Conservation (phyloP, 2,888 invertebrate genomes). For the Cantharis nigra region DNA sequence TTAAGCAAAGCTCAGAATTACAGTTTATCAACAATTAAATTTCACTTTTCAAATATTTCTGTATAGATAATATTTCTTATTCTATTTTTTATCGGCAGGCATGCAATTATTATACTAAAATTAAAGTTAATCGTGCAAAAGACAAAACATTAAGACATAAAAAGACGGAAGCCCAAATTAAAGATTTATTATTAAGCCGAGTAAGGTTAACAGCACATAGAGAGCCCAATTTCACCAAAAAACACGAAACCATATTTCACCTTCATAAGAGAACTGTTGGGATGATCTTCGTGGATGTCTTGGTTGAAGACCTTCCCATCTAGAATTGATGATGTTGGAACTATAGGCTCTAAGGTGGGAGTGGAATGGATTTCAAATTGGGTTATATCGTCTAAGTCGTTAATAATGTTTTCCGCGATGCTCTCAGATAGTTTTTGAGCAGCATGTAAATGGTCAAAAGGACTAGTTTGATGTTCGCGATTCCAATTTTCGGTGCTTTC, state of each 20-base stretch:
- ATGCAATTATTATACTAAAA: background rate
- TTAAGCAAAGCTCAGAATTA: too few species aligned
- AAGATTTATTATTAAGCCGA: constrained; percentile 17
- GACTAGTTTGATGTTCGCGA: background rate
- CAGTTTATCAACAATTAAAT: too few species aligned
- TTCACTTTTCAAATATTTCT: background rate
- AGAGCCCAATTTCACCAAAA: constrained; percentile 16
- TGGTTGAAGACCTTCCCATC: constrained; percentile 48
- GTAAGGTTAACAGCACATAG: constrained; percentile 22
- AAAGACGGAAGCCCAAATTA: constrained; percentile 6
- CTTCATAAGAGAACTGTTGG: constrained; percentile 48
- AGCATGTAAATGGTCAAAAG: constrained; percentile 34
- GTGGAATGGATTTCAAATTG: constrained; percentile 14
- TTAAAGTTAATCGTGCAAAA: constrained; percentile 3
- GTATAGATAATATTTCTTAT: background rate
- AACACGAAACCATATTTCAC: constrained; percentile 54
- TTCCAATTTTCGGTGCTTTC: background rate
- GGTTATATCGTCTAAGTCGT: constrained; percentile 31
- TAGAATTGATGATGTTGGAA: constrained; percentile 54
- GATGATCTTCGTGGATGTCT: constrained; percentile 4
- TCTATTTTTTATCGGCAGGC: background rate
- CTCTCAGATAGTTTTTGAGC: constrained; percentile 42
- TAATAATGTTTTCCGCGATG: constrained; percentile 41
- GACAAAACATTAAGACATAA: background rate
- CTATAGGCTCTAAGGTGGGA: constrained; percentile 56